Percentiles rank a stretch among this genome's conserved stretches.
Evolutionary conservation across 2,113 vertebrate species (phyloP).

Genomic region (Xiphophorus hellerii): DNA sequence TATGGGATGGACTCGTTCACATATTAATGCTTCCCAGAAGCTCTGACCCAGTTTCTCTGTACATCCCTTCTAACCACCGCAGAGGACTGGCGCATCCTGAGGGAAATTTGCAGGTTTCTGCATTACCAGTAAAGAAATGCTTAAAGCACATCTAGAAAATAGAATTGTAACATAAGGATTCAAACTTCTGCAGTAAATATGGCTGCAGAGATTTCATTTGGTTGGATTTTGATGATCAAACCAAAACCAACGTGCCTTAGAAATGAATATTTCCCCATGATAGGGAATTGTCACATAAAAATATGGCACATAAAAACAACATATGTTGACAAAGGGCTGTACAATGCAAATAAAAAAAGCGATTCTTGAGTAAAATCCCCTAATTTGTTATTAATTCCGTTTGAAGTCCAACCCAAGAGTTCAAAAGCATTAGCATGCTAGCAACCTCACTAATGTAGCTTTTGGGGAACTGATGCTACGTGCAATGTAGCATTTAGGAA

Average conservation of each 20-base stretch:
- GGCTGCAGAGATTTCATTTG: neutral
- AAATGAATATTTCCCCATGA: too few relatives aligned
- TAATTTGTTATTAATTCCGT: too few relatives aligned
- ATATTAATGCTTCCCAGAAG: neutral
- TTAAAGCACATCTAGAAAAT: neutral
- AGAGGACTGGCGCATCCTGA: too few relatives aligned
- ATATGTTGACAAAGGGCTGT: too few relatives aligned
- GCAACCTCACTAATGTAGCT: neutral
- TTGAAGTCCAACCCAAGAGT: neutral
- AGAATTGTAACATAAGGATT: neutral
- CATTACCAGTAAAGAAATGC: neutral
- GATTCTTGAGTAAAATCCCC: too few relatives aligned
- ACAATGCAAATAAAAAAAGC: too few relatives aligned
- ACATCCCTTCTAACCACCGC: neutral
- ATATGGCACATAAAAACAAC: too few relatives aligned
- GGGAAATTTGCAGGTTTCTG: too few relatives aligned
- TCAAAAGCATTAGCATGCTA: neutral
- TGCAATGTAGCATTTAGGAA: neutral
- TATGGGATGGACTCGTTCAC: neutral
- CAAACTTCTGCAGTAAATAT: neutral
- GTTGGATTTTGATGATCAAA: neutral
- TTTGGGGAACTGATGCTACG: neutral
- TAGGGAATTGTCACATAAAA: too few relatives aligned
- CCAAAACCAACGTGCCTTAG: too few relatives aligned
- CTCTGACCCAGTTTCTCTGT: neutral